Base-by-base conservation (phyloP, 2,797 vertebrate genomes). In the Pipistrellus kuhlii region DNA sequence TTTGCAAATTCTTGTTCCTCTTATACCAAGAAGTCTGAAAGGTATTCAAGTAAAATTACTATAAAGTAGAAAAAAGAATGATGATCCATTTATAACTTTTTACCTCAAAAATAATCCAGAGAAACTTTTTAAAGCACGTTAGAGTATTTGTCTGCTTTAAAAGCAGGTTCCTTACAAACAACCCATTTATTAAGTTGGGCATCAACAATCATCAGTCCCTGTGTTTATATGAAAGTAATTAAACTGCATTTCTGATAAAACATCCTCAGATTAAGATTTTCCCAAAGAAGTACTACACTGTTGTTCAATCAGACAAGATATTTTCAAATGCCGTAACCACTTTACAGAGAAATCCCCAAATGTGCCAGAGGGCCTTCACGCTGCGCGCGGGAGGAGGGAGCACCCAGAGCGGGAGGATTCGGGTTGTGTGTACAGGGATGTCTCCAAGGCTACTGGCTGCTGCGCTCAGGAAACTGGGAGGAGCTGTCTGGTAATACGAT, bases 211-310 rank as follows among this genome's bases (percentile, higher is more conserved):
- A 20, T 35, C 23, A 59, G 53, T 27, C 55, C 0, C 81, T 53
- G 35, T 15, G 17, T 62, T 8, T 62, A 18, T 21, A 8, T 5
- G 11, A 71, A 66, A 71, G 57, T 17, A 80, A 59, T 51, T 27
- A 76, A 84, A 76, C 38, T n/a, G 57, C 53, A 55, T 86, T 93
- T 93, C 53, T 80, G 30, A 80, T 66, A 62, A 90, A 93, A 71
- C 44, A 46, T 38, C 86, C 82, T 57, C 62, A 25, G 85, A 64
- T 77, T 77, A 21, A 14, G 30, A 55, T 66, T 71, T 78, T 48
- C 87, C 81, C 51, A 53, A 75, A 81, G 44, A 35, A 68, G 41
- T 51, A 14, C 35, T 12, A 1, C 30, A 18, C 0, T 32, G 44
- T 46, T 51, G 23, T 78, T 77, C 69, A 32, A 32, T 25, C 57